Conservation (phyloP, 92 coral and sea anemone species). For the Bergia sp. region DNA sequence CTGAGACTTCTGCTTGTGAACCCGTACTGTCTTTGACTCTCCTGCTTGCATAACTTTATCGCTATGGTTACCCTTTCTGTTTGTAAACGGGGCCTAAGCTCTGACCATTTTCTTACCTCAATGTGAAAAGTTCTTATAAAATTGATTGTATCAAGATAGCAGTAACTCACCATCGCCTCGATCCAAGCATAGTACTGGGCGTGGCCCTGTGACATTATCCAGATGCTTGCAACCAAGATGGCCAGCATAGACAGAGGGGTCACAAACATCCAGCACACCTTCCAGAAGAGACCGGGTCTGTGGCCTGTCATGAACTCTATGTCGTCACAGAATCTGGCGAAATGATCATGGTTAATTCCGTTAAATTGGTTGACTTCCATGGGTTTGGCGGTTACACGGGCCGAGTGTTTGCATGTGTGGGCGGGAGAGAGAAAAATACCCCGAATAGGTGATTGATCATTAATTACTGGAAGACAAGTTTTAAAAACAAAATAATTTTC, state of each 20-base stretch:
- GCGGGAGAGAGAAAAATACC: neutral
- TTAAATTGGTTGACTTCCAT: neutral
- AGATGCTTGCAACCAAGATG: conserved; percentile 78
- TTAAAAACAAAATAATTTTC: too few species aligned
- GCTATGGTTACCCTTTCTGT: too few species aligned
- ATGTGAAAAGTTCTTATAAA: too few species aligned
- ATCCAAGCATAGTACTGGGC: conserved; percentile 87
- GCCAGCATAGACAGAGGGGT: conserved; percentile 86
- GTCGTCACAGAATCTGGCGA: conserved; percentile 87
- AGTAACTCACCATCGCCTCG: conserved; percentile 58
- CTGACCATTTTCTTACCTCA: too few species aligned
- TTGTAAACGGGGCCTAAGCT: too few species aligned
- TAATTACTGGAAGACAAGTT: too few species aligned
- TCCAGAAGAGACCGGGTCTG: conserved; percentile 87
- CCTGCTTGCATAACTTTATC: too few species aligned
- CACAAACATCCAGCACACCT: conserved; percentile 87
- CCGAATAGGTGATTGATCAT: too few species aligned
- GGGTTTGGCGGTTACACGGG: neutral
- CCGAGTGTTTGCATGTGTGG: neutral
- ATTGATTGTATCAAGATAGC: too few species aligned
- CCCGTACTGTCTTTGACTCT: too few species aligned
- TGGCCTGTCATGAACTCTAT: conserved; percentile 87
- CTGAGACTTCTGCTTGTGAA: too few species aligned
- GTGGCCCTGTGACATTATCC: conserved; percentile 74
- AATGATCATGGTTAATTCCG: neutral